Percentiles rank a stretch among this genome's conserved stretches.
phyloP scores from a whole-genome alignment of 2,888 invertebrate genomes.

The Andrena bucephala region DNA sequence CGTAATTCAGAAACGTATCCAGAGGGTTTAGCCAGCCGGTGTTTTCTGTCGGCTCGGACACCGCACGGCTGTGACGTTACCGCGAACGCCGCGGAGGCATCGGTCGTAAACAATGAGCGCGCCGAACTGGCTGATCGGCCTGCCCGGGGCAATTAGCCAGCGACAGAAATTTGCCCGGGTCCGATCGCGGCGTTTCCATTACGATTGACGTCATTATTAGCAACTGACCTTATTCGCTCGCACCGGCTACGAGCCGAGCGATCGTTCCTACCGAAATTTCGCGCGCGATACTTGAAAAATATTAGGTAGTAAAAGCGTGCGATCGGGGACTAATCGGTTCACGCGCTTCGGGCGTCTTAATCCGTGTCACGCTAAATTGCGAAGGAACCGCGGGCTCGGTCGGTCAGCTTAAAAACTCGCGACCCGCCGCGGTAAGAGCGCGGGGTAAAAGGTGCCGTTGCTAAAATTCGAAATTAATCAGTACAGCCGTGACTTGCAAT shows the following conservation, averaged over 20 bases:
- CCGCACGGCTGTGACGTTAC: neutral
- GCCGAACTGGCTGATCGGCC: conserved; percentile 7
- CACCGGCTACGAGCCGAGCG: neutral
- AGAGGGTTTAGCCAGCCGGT: neutral
- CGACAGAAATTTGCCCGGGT: neutral
- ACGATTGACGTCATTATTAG: conserved; percentile 6
- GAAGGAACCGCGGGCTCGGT: conserved; percentile 52
- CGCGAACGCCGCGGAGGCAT: conserved; percentile 14
- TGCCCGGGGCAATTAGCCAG: neutral
- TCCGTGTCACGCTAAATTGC: conserved; percentile 28
- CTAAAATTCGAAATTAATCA: conserved; percentile 21
- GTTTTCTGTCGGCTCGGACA: neutral
- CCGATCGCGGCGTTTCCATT: conserved; percentile 1
- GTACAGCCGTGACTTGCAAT: conserved; percentile 51
- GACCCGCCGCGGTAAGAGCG: conserved; percentile 3
- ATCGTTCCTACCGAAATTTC: neutral
- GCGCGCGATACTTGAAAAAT: neutral
- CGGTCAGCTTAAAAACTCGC: conserved; percentile 37
- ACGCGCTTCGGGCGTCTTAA: neutral
- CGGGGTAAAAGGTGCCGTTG: conserved; percentile 17
- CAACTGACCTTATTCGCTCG: neutral
- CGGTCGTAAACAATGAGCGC: neutral
- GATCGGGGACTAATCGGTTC: neutral
- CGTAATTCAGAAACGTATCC: conserved; percentile 7
- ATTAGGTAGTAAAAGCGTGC: conserved; percentile 9